Base-by-base conservation (phyloP, 2,888 invertebrate genomes). In the Drosophila mimetica region DNA sequence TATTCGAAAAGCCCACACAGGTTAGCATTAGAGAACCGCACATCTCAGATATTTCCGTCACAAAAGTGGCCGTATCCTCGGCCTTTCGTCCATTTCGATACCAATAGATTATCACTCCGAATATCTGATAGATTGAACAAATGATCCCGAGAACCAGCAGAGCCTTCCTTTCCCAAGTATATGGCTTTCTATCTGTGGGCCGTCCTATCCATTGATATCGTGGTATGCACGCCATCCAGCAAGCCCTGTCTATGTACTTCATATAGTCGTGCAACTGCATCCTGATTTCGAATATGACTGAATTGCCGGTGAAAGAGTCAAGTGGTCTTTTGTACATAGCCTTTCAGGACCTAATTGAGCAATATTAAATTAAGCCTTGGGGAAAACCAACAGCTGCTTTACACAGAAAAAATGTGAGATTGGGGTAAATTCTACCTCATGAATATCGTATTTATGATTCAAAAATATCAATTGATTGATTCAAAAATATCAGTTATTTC, bases 191-290 rank as follows among this genome's bases (percentile, higher is more conserved):
- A 7, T 44, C 16, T 6, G 18, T 4, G 2, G 41, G 18, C 16
- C 72, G 48, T 14, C 76, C 74, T 2, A 36, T 53, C 81, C 80
- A 88, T 18, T 63, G 53, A 47, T 77, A 90, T 0, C 66, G 64
- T 5, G 72, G 79, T 30, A 84, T 70, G 47, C 75, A 53, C 1
- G 75, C 72, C 54, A 87, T 46, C 4, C 69, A 74, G 13, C 86
- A 84, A 11, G 71, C 86, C 9, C 89, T 11, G 37, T 89, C 74
- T 5, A 89, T 81, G 70, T 84, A 91, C 34, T 79, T 51, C 82
- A 91, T 75, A 50, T 90, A 91, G 3, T 82, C 71, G 30, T 75
- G 16, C 2, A 90, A 53, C 55, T 67, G 65, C 76, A 86, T 79
- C 18, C 51, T 63, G 14, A 18, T 25, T 16, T n/a, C 18, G 11